Conservation (phyloP, 2,888 invertebrate genomes). For the Drosophila macrothrix region DNA sequence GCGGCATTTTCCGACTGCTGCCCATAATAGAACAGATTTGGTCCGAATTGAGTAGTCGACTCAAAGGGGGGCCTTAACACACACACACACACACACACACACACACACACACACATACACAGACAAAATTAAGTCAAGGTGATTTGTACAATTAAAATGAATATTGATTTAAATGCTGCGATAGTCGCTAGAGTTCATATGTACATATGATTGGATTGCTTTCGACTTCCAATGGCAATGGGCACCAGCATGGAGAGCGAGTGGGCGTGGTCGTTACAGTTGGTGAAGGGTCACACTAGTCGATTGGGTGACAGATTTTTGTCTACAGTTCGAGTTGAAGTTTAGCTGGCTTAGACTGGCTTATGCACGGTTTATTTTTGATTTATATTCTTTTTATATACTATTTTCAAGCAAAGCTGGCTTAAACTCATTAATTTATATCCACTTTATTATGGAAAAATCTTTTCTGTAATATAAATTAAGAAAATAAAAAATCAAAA, state of each 20-base stretch:
- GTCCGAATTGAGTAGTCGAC: constrained; percentile 65
- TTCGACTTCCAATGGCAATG: constrained; percentile 45
- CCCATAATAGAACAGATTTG: constrained; percentile 71
- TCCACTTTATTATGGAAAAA: neutral
- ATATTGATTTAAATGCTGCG: constrained; percentile 74
- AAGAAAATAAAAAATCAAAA: accelerated
- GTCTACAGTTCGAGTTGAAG: constrained; percentile 27
- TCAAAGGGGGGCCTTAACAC: constrained; percentile 34
- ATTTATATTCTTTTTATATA: neutral
- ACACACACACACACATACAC: constrained; percentile 23
- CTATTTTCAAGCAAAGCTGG: neutral
- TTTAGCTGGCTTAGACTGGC: neutral
- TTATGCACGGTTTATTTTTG: neutral
- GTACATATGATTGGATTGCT: constrained; percentile 42
- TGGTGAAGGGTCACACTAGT: constrained; percentile 52
- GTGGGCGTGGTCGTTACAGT: constrained; percentile 40
- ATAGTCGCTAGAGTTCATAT: constrained; percentile 53
- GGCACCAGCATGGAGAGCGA: constrained; percentile 16
- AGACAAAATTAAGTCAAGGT: constrained; percentile 74
- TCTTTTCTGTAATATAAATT: neutral
- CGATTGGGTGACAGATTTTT: constrained; percentile 51
- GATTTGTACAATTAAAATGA: constrained; percentile 78
- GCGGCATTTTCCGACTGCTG: constrained; percentile 51
- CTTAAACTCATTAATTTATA: neutral
- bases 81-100: constrained; percentile 18